Percentiles rank a stretch among this genome's conserved stretches.
Conservation (phyloP, 2,888 invertebrate genomes). For the Chalcosyrphus nemorum region DNA sequence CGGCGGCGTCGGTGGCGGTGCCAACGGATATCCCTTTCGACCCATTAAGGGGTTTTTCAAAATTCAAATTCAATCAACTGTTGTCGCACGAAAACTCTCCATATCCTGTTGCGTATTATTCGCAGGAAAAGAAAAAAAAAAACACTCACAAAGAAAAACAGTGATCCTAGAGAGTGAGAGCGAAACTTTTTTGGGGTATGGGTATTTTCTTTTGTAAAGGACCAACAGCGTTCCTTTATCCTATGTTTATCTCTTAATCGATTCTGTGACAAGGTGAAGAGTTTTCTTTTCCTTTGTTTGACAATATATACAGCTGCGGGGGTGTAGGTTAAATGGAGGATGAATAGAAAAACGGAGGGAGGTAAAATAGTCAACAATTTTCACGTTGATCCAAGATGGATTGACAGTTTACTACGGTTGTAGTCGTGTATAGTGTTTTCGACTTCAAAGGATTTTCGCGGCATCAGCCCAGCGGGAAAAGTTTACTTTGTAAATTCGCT, state of each 20-base stretch:
- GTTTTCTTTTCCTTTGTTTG: slow-evolving; percentile 61
- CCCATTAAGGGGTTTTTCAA: slow-evolving; percentile 64
- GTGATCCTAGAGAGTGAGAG: background rate
- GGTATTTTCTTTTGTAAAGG: too few relatives aligned
- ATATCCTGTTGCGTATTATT: slow-evolving; percentile 52
- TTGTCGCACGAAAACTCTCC: slow-evolving; percentile 24
- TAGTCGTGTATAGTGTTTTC: slow-evolving; percentile 25
- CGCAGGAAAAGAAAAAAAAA: slow-evolving; percentile 6
- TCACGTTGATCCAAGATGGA: slow-evolving; percentile 64
- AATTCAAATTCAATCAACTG: slow-evolving; percentile 72
- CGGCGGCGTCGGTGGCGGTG: too few relatives aligned
- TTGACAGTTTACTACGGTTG: slow-evolving; percentile 68
- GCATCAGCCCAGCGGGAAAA: slow-evolving; percentile 53
- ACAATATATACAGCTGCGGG: slow-evolving; percentile 27
- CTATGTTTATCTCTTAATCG: slow-evolving; percentile 70
- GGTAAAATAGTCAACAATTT: slow-evolving; percentile 60
- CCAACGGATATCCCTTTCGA: slow-evolving; percentile 68
- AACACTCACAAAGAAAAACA: too few relatives aligned
- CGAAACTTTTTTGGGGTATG: slow-evolving; percentile 26
- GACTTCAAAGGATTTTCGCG: slow-evolving; percentile 67
- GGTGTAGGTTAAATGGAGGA: background rate
- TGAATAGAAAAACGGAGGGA: background rate
- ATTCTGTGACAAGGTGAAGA: slow-evolving; percentile 69
- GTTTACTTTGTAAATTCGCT: slow-evolving; percentile 71
- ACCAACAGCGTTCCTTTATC: slow-evolving; percentile 56